Evolutionary conservation across 2,888 invertebrate genomes (phyloP), one percentile per base, ranked within the genome.

Genomic region (Conchocele bisecta): DNA sequence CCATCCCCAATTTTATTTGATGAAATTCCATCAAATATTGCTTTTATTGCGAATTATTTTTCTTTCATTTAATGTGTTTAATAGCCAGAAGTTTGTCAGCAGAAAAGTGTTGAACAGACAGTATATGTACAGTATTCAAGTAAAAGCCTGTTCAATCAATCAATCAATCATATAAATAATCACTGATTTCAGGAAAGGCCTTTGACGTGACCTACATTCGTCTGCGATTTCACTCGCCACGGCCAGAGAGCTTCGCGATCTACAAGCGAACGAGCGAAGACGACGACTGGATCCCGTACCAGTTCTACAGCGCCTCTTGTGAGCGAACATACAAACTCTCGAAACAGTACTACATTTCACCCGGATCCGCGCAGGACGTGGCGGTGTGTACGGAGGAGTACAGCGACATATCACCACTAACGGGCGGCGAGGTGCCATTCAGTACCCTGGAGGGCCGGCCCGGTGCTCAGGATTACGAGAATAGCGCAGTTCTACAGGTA

Each of bases 381-480:
- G 97, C 99, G 0, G 93, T 99, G n/a, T 99, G 99, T 90, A 98
- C 97, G n/a, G 96, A 97, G 74, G 98, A 98, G 89, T 99, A 96
- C 92, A 98, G 98, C 4, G 99, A 99, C 88, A 98, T 99, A 81
- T 97, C 98, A 0, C 99, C 99, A 0, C 92, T 99, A 70, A 95
- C 96, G 2, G 98, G 97, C 17, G 99, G 98, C 20, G 97, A 96
- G 88, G 97, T 98, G 6, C 96, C 97, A 9, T 99, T 98, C 92
- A 96, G 97, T 13, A 98, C 98, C 0, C 93, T 98, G 2, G 98
- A 98, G 91, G 97, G 98, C 46, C 93, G 99, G 79, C 98, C 98
- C 0, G 97, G 97, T 6, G 97, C 97, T 15, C 95, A 95, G 86
- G 94, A 95, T 68, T 99, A 98, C 88, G 98, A 98, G 86, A 94